A percentile compares a stretch with the other conserved stretches of the same genome.
phyloP scores from a whole-genome alignment of 2,797 vertebrate species.

The Propithecus deckenii region DNA sequence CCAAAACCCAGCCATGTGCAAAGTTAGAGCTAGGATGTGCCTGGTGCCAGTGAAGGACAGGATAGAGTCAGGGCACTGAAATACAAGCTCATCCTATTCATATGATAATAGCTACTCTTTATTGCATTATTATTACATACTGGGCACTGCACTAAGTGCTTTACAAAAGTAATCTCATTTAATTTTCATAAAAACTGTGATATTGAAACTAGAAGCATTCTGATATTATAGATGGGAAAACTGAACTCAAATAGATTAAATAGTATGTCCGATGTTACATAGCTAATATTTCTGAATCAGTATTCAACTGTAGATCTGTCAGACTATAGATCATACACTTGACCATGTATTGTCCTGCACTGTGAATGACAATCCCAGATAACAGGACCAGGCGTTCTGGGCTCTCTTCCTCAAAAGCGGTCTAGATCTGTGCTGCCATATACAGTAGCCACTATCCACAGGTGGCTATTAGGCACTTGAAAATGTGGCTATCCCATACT shows the following conservation, averaged over 20 bases:
- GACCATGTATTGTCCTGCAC: neutral
- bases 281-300: neutral
- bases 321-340: neutral
- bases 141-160: neutral
- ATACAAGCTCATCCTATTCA: neutral
- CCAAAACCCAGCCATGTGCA: neutral
- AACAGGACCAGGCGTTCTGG: neutral
- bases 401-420: neutral
- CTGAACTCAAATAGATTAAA: neutral
- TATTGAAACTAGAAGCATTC: neutral
- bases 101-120: neutral
- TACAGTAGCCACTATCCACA: accelerated
- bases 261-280: neutral
- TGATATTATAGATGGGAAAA: neutral
- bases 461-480: accelerated
- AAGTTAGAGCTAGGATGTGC: neutral
- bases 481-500: accelerated
- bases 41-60: neutral
- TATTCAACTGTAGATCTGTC: neutral
- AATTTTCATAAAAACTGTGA: neutral
- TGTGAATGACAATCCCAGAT: no score
- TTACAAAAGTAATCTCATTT: neutral
- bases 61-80: neutral
- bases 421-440: neutral
- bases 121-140: neutral